These are phyloP conservation scores for Gasteruption jaculator DNA, from an alignment of 2,888 invertebrate genomes.

Conservation along the genomic window DNA sequence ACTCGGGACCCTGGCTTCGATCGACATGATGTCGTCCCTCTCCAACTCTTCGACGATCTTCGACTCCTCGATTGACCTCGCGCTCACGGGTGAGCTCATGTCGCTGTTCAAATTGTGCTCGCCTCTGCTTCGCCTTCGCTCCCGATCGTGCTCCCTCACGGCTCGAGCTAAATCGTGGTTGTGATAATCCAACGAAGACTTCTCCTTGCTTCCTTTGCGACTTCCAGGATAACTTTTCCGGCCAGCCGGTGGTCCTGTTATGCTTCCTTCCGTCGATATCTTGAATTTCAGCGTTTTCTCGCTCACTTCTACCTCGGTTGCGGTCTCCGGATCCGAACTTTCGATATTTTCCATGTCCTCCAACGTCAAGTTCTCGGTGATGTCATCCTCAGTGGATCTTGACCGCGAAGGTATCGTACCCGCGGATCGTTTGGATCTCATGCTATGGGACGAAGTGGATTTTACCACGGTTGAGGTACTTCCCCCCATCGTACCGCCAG, in stretches of 20 bases:
- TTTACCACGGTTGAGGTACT: conserved; percentile 35
- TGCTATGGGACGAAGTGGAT: conserved; percentile 48
- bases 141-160: conserved; percentile 52
- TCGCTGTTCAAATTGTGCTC: conserved; percentile 40
- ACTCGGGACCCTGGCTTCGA: conserved; percentile 16
- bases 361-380: conserved; percentile 42
- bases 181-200: conserved; percentile 49
- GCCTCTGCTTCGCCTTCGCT: conserved; percentile 38
- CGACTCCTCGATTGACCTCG: conserved; percentile 40
- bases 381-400: conserved; percentile 44
- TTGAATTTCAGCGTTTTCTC: conserved; percentile 73
- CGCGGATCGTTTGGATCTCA: conserved; percentile 52
- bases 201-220: conserved; percentile 65
- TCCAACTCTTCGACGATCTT: conserved; percentile 42
- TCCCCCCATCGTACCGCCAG: conserved; percentile 22
- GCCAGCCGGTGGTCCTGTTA: conserved; percentile 45
- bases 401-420: conserved; percentile 45
- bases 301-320: conserved; percentile 69
- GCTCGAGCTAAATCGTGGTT: conserved; percentile 53
- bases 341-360: conserved; percentile 55
- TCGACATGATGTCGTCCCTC: conserved; percentile 28
- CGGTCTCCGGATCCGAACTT: conserved; percentile 64
- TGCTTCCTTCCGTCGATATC: conserved; percentile 66
- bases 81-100: conserved; percentile 44
- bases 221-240: conserved; percentile 67